Evolutionary conservation across 2,113 vertebrate genomes (phyloP), one percentile per base, ranked within the genome.

Genomic region (Semnornis frantzii): DNA sequence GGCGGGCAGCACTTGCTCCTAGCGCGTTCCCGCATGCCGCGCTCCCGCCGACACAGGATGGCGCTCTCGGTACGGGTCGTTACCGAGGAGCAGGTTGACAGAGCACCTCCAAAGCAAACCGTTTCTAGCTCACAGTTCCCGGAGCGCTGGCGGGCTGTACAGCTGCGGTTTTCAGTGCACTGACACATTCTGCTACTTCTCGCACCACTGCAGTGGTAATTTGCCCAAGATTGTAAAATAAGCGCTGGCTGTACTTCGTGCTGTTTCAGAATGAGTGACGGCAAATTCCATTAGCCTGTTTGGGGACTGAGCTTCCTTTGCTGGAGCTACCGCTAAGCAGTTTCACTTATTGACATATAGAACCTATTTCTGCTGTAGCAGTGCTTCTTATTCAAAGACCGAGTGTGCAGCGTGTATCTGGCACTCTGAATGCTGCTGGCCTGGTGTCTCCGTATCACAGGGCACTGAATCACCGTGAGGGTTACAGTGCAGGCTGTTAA

Each of bases 21-120:
- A 15, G 18, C 23, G 15, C 3, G 13, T 10, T 52, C n/a, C 55
- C 18, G 44, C 70, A 6, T 12, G 9, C 27, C 46, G 23, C 37
- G 17, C 87, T 94, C 82, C 90, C 92, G 85, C 94, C 80, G 83
- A 96, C 98, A 12, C 98, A 96, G 96, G 98, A 97, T 97, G 98
- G 98, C 97, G 97, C 97, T 90, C 95, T 94, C 93, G 70, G 95
- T 85, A 97, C 82, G 96, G 91, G 95, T 91, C 96, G 97, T 94
- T 97, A 91, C 37, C 16, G 28, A 17, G 58, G 50, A 71, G 62
- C 58, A 48, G 48, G 54, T 31, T 66, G 58, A 50, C 44, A 25
- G 25, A 21, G 27, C 20, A 19, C 58, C 39, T 23, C 27, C 13
- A 27, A 76, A 28, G 23, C 27, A 54, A 68, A 34, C 24, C 25